These are phyloP conservation scores for Exephanes ischioxanthus DNA, from an alignment of 2,888 invertebrate species.

Conservation along the genomic window DNA sequence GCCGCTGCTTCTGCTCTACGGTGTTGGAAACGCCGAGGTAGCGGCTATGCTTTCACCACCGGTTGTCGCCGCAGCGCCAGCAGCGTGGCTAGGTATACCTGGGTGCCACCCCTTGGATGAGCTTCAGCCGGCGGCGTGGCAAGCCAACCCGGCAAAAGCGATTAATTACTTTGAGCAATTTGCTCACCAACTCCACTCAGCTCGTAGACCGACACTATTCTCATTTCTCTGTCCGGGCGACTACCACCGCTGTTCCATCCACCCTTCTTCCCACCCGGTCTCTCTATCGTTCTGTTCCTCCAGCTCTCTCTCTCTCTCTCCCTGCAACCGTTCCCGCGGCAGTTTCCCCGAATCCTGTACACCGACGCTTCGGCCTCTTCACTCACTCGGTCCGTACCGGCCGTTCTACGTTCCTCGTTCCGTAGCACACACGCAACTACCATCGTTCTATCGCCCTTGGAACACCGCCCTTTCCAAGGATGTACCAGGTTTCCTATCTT, in stretches of 20 bases:
- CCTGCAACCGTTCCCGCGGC: conserved; percentile 35
- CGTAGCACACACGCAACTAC: conserved; percentile 44
- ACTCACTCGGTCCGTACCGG: conserved; percentile 41
- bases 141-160: conserved; percentile 84
- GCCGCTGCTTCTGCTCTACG: conserved; percentile 38
- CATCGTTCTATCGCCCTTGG: conserved; percentile 50
- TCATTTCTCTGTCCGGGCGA: conserved; percentile 82
- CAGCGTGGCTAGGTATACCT: conserved; percentile 72
- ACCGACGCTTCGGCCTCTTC: conserved; percentile 50
- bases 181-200: conserved; percentile 84
- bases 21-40: conserved; percentile 46
- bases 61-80: conserved; percentile 54
- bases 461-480: conserved; percentile 17
- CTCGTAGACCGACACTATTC: conserved; percentile 84
- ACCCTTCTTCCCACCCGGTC: conserved; percentile 52
- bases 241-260: conserved; percentile 57
- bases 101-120: conserved; percentile 81
- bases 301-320: conserved; percentile 35
- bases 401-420: conserved; percentile 40
- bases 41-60: conserved; percentile 63
- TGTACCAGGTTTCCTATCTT: conserved; percentile 21
- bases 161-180: conserved; percentile 85
- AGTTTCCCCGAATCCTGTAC: conserved; percentile 54
- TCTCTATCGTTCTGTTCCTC: conserved; percentile 33
- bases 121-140: conserved; percentile 82